Evolutionary conservation across 2,113 vertebrate species (phyloP), one percentile per base, ranked within the genome.

Genomic region (Engystomops pustulosus): DNA sequence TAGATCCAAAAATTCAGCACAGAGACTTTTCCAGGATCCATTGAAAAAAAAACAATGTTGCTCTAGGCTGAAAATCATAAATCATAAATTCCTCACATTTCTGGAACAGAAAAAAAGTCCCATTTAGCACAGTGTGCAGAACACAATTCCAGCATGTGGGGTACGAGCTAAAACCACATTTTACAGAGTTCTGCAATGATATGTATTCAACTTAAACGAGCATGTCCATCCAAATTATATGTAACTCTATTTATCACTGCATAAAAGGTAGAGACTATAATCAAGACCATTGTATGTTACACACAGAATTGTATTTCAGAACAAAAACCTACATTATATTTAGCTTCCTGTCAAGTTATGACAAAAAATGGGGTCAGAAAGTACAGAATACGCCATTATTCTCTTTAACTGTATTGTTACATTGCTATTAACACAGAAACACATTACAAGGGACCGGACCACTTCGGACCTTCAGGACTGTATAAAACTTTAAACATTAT

Each of bases 31-130:
- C 49, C 30, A 77, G 27, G 49, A 58, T 55, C 51, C 8, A 58
- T 55, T 51, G 15, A 77, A 77, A 38, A 55, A 20, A 74, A n/a
- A n/a, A n/a, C n/a, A n/a, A 53, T 77, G 49, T 36, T 58, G 74
- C 74, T 77, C 32, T 58, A 55, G 49, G 49, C 49, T 77, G 34
- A 77, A 77, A 77, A 55, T 58, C 74, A 36, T n/a, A 34, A 45
- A 45, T 72, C 70, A 47, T 74, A 30, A 58, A 77, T 77, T 77
- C 49, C 74, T 77, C 20, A 77, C 74, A 77, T 77, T 77, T 77
- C 34, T 77, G 30, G 51, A 72, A 58, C 30, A 36, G 47, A 25
- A 38, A 76, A 55, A 51, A 49, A 47, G 23, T 47, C 15, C 71
- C 6, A n/a, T 53, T 32, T 53, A 76, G 45, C 47, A 51, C 18